Conservation (phyloP, 1,140 invertebrate genomes). For the Hycleus cichorii region DNA sequence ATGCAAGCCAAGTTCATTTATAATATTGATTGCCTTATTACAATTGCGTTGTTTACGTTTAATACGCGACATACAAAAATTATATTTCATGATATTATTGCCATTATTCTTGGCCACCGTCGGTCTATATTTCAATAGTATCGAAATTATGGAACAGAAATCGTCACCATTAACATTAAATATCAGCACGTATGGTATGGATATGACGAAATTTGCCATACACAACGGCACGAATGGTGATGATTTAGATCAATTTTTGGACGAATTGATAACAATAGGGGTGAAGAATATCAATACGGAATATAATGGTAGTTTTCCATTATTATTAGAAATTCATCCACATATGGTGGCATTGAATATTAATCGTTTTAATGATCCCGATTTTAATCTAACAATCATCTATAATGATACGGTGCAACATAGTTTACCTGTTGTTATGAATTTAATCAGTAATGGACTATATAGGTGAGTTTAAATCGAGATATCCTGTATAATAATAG, state of each 20-base stretch:
- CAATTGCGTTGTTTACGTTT: slow-evolving; percentile 48
- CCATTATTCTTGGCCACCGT: slow-evolving; percentile 57
- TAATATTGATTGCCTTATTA: slow-evolving; percentile 48
- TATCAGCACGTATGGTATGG: slow-evolving; percentile 43
- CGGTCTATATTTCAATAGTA: slow-evolving; percentile 60
- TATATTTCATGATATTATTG: slow-evolving; percentile 53
- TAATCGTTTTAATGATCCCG: slow-evolving; percentile 45
- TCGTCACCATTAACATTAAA: slow-evolving; percentile 55
- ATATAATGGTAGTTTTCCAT: slow-evolving; percentile 58
- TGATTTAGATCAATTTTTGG: slow-evolving; percentile 39
- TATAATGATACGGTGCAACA: slow-evolving; percentile 77
- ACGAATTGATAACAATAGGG: slow-evolving; percentile 38
- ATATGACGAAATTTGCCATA: slow-evolving; percentile 45
- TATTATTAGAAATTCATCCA: slow-evolving; percentile 51
- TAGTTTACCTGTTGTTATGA: slow-evolving; percentile 68
- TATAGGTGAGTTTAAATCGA: slow-evolving; percentile 40
- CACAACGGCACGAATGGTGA: slow-evolving; percentile 39
- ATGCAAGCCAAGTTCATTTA: slow-evolving; percentile 45
- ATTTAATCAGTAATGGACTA: slow-evolving; percentile 64
- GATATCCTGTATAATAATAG: neutral
- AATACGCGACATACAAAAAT: slow-evolving; percentile 51
- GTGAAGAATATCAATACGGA: slow-evolving; percentile 44
- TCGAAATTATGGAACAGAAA: slow-evolving; percentile 52
- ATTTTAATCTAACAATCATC: slow-evolving; percentile 53
- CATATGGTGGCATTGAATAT: slow-evolving; percentile 61